phyloP scores from a whole-genome alignment of 2,797 vertebrate species.

The Sebastiscus albofasciatus region DNA sequence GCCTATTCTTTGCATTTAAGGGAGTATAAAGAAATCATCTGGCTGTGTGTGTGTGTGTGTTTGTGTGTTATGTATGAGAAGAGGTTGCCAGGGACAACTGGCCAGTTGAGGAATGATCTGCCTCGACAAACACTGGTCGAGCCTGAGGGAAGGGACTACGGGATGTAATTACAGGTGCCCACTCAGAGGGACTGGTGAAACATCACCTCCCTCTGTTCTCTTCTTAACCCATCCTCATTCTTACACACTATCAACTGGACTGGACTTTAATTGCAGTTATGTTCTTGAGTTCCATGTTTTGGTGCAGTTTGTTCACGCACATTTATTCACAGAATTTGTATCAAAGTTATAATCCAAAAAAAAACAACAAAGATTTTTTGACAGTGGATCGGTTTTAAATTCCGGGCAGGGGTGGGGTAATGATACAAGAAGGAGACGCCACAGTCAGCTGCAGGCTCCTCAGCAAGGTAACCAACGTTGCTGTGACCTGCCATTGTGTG shows the following conservation, averaged over 20 bases:
- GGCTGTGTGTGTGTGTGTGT: background rate
- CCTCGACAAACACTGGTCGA: slow-evolving; percentile 58
- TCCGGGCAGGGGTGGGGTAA: too few relatives aligned
- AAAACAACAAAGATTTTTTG: background rate
- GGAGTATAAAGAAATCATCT: slow-evolving; percentile 13
- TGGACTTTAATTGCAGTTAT: slow-evolving; percentile 1
- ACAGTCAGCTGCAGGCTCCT: background rate
- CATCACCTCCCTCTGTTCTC: slow-evolving; percentile 35
- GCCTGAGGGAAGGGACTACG: slow-evolving; percentile 46
- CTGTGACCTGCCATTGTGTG: background rate
- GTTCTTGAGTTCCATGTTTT: background rate
- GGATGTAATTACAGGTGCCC: slow-evolving; percentile 48
- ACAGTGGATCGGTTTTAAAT: background rate
- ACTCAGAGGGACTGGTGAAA: slow-evolving; percentile 22
- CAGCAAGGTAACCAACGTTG: background rate
- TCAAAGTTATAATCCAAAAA: background rate
- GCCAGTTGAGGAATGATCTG: slow-evolving; percentile 61
- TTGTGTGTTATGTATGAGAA: slow-evolving; percentile 14
- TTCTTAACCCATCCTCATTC: slow-evolving; percentile 41
- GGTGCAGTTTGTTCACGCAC: background rate
- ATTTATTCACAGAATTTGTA: background rate
- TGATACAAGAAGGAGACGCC: background rate
- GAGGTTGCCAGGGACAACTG: slow-evolving; percentile 58
- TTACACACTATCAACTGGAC: slow-evolving; percentile 6
- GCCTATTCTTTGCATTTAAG: background rate